phyloP scores from a whole-genome alignment of 1,140 invertebrate genomes.

The Drosophila biarmipes region DNA sequence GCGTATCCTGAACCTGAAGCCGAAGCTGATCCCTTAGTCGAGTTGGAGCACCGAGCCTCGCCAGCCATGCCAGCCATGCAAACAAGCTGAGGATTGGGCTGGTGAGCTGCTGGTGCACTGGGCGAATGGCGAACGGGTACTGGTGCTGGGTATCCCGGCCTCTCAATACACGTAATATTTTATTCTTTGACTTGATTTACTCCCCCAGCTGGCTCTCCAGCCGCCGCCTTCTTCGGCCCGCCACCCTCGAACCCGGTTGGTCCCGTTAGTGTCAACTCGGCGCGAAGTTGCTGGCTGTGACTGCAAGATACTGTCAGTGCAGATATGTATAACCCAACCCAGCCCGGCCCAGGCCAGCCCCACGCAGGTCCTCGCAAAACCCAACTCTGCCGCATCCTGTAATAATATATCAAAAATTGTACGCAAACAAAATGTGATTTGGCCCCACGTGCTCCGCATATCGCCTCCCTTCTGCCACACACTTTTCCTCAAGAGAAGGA shows the following conservation, averaged over 20 bases:
- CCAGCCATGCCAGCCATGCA: constrained; percentile 37
- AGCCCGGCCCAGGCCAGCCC: neutral
- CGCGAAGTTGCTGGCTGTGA: constrained; percentile 65
- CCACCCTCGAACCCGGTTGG: neutral
- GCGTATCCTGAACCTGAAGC: constrained; percentile 20
- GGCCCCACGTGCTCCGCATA: constrained; percentile 54
- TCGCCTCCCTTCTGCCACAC: constrained; percentile 4
- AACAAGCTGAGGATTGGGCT: constrained; percentile 24
- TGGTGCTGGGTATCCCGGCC: constrained; percentile 6
- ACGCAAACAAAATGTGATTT: constrained; percentile 79
- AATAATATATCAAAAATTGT: constrained; percentile 82
- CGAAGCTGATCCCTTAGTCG: constrained; percentile 26
- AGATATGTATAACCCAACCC: neutral
- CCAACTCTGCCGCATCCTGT: constrained; percentile 61
- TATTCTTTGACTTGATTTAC: constrained; percentile 43
- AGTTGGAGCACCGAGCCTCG: constrained; percentile 10
- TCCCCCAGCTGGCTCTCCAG: neutral
- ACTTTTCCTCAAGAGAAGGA: constrained; percentile 14
- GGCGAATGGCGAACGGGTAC: neutral
- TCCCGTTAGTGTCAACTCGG: constrained; percentile 64
- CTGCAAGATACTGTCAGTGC: constrained; percentile 72
- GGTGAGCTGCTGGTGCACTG: neutral
- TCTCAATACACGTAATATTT: constrained; percentile 22
- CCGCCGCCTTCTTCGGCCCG: constrained; percentile 4
- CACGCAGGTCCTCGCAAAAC: neutral